Evolutionary conservation across 2,888 invertebrate genomes (phyloP).

Genomic region (Dione vanillae): DNA sequence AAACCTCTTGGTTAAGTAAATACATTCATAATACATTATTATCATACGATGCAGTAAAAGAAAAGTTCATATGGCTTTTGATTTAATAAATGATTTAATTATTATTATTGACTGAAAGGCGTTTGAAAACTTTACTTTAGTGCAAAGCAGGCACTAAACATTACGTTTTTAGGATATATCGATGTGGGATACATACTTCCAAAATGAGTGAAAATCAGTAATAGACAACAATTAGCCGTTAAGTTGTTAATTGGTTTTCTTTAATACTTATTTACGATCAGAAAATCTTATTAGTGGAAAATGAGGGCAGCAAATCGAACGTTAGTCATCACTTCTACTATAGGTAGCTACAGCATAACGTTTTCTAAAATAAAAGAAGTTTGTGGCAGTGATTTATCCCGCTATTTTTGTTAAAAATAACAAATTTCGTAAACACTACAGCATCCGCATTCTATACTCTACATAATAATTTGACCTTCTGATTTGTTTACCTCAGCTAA

Average conservation of each 20-base stretch:
- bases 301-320: background rate
- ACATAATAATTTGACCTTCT: conserved; percentile 33
- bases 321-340: background rate
- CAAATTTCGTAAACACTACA: conserved; percentile 6
- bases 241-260: background rate
- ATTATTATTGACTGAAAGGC: too few species aligned
- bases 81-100: too few species aligned
- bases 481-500: conserved; percentile 30
- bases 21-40: too few species aligned
- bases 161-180: too few species aligned
- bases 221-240: too few species aligned
- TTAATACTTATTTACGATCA: background rate
- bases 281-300: background rate
- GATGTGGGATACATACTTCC: too few species aligned
- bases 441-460: conserved; percentile 7
- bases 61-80: too few species aligned
- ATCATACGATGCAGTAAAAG: too few species aligned
- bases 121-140: too few species aligned
- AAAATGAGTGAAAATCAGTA: too few species aligned
- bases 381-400: background rate
- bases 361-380: conserved; percentile 3
- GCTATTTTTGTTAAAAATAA: conserved; percentile 3
- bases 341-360: background rate
- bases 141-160: too few species aligned
- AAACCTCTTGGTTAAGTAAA: too few species aligned